Conservation (phyloP, 2,113 vertebrate genomes). For the Galeopterus variegatus region DNA sequence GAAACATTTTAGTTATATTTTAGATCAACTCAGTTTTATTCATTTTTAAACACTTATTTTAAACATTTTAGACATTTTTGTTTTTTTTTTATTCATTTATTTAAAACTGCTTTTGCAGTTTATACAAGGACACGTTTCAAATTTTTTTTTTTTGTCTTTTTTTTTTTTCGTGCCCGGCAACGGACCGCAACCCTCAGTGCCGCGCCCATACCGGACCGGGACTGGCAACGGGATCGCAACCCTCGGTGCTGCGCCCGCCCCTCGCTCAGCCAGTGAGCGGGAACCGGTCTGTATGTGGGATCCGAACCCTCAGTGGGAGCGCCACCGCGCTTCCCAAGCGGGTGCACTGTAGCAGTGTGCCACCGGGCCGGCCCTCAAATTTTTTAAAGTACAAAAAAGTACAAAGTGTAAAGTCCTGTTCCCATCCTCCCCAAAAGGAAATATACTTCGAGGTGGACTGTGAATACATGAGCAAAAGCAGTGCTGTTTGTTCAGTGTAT, state of each 20-base stretch:
- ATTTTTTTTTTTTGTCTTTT: not conserved
- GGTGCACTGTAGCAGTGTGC: no score
- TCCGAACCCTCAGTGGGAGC: no score
- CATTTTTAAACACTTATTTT: not conserved
- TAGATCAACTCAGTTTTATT: conserved; percentile 33
- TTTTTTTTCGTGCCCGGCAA: no score
- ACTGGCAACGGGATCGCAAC: no score
- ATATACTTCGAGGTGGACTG: not conserved
- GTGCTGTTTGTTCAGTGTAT: not conserved
- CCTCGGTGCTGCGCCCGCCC: no score
- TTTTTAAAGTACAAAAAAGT: not conserved
- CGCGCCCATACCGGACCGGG: no score
- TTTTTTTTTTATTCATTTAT: not conserved
- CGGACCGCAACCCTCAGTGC: no score
- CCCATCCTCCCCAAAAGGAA: not conserved
- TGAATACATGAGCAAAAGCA: not conserved
- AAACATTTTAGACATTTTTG: no score
- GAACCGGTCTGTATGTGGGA: no score
- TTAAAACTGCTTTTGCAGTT: not conserved
- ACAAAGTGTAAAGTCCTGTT: not conserved
- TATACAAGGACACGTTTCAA: not conserved
- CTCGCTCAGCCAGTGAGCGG: no score
- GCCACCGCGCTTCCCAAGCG: no score
- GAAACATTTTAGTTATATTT: conserved; percentile 9
- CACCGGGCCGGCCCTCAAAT: no score